phyloP scores from a whole-genome alignment of 1,140 invertebrate genomes.

The Lordiphosa stackelbergi region DNA sequence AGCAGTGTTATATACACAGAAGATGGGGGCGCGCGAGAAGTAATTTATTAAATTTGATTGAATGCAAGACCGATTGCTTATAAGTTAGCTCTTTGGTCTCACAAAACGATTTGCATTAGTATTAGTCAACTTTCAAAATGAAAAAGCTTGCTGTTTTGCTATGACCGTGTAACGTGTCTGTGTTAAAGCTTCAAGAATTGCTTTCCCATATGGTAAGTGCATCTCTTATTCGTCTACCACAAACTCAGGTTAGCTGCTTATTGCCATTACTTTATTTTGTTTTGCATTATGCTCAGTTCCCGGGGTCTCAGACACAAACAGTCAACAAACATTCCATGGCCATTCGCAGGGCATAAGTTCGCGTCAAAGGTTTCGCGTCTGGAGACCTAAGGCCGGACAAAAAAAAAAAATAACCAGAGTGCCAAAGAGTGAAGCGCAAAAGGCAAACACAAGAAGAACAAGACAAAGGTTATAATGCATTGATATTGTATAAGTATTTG shows the following conservation, averaged over 20 bases:
- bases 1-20: too few species aligned
- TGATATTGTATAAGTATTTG: constrained; percentile 26
- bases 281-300: constrained; percentile 42
- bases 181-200: too few species aligned
- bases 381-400: constrained; percentile 4
- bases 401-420: constrained; percentile 33
- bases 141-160: too few species aligned
- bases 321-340: constrained; percentile 70
- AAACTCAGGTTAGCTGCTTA: background rate
- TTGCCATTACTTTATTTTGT: constrained; percentile 30
- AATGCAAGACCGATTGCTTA: too few species aligned
- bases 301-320: constrained; percentile 28
- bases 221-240: background rate
- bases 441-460: constrained; percentile 42
- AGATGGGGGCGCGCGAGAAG: too few species aligned
- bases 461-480: constrained; percentile 59
- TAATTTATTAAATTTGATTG: too few species aligned
- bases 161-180: too few species aligned
- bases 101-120: too few species aligned
- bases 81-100: too few species aligned
- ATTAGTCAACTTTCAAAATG: too few species aligned
- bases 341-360: constrained; percentile 74
- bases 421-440: constrained; percentile 53
- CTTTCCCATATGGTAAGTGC: background rate
- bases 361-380: constrained; percentile 64